Percentiles rank a stretch among this genome's conserved stretches.
Conservation (phyloP, 2,888 invertebrate genomes). For the Notocelia uddmanniana region DNA sequence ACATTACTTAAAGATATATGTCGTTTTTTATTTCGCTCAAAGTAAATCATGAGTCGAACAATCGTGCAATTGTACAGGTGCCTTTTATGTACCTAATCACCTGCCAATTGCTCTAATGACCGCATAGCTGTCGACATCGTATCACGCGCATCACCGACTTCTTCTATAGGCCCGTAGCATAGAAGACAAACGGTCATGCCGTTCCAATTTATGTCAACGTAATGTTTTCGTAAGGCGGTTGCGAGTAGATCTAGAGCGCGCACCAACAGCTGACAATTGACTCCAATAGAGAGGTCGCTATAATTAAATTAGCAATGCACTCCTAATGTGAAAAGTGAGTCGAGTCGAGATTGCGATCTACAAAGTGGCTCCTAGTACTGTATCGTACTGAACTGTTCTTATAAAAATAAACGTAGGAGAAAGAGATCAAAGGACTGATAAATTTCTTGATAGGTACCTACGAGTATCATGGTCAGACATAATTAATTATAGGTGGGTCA, state of each 20-base stretch:
- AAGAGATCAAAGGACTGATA: not conserved
- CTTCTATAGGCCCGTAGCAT: conserved; percentile 34
- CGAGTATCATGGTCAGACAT: no score
- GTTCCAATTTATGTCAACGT: conserved; percentile 32
- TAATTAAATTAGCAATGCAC: conserved; percentile 74
- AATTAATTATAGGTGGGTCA: no score
- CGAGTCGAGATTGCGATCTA: conserved; percentile 49
- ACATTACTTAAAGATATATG: conserved; percentile 48
- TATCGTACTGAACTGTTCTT: not conserved
- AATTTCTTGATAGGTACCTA: no score
- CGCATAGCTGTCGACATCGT: conserved; percentile 55
- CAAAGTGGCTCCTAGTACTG: conserved; percentile 36
- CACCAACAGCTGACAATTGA: conserved; percentile 63
- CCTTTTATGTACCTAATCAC: conserved; percentile 62
- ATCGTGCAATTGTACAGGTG: conserved; percentile 54
- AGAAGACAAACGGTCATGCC: conserved; percentile 52
- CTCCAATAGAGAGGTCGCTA: conserved; percentile 77
- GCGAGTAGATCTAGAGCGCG: conserved; percentile 36
- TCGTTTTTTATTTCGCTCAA: conserved; percentile 44
- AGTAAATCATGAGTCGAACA: conserved; percentile 53
- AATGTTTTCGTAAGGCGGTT: conserved; percentile 52
- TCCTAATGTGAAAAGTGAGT: conserved; percentile 62
- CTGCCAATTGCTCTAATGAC: conserved; percentile 65
- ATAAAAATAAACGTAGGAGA: conserved; percentile 1
- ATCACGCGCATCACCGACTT: conserved; percentile 52